Percentiles rank a stretch among this genome's conserved stretches.
phyloP scores from a whole-genome alignment of 2,888 invertebrate species.

The Ornithoptera alexandrae region DNA sequence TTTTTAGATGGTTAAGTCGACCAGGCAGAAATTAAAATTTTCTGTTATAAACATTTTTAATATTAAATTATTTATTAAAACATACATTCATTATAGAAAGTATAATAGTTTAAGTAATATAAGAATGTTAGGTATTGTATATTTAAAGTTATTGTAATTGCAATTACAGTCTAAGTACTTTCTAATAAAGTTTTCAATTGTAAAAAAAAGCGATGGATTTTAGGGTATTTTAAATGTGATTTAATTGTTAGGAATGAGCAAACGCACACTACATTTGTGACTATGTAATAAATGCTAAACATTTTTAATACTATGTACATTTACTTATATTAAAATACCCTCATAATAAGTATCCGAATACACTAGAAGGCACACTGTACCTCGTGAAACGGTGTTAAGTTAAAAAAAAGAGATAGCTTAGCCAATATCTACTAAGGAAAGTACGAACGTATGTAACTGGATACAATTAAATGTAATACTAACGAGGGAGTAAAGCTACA shows the following conservation, averaged over 20 bases:
- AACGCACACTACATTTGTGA: slow-evolving; percentile 14
- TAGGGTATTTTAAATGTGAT: slow-evolving; percentile 1
- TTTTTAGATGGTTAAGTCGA: not conserved
- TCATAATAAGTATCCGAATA: slow-evolving; percentile 57
- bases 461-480: slow-evolving; percentile 20
- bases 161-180: not conserved
- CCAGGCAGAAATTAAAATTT: not conserved
- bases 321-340: slow-evolving; percentile 63
- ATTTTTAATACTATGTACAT: slow-evolving; percentile 55
- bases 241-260: not conserved
- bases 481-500: slow-evolving; percentile 52
- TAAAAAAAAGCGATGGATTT: not conserved
- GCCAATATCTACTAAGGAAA: not conserved
- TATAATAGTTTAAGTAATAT: not conserved
- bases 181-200: not conserved
- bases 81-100: no score
- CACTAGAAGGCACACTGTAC: slow-evolving; percentile 73
- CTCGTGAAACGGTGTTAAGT: slow-evolving; percentile 53
- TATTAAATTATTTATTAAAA: no score
- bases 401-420: slow-evolving; percentile 4
- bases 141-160: not conserved
- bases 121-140: not conserved
- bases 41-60: no score
- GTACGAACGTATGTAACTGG: not conserved
- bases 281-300: slow-evolving; percentile 15